Evolutionary conservation across 53 echinoderm and acorn worm species (phyloP).

Genomic region (Pentamera pediparva): DNA sequence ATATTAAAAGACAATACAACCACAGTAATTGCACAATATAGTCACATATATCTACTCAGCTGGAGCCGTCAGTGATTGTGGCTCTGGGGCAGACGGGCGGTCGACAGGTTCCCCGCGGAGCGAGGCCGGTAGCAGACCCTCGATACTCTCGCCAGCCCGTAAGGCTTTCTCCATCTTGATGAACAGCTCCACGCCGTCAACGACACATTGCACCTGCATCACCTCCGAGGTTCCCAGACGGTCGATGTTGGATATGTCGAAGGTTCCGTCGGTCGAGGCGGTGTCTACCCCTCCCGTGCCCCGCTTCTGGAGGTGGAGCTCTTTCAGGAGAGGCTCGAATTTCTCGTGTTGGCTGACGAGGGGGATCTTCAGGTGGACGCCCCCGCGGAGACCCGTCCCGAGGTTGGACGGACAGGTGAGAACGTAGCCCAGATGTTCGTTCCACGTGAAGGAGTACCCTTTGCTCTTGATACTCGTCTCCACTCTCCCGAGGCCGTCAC

Average conservation of each 20-base stretch:
- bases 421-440: slow-evolving; percentile 83
- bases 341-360: slow-evolving; percentile 64
- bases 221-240: slow-evolving; percentile 88
- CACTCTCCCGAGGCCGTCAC: slow-evolving; percentile 78
- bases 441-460: slow-evolving; percentile 94
- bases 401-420: slow-evolving; percentile 95
- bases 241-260: slow-evolving; percentile 91
- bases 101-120: slow-evolving; percentile 1
- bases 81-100: slow-evolving; percentile 4
- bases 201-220: slow-evolving; percentile 65
- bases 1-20: too few species aligned
- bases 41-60: too few species aligned
- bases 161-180: slow-evolving; percentile 82
- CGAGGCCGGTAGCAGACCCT: slow-evolving; percentile 55
- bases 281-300: slow-evolving; percentile 97
- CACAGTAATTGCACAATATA: too few species aligned
- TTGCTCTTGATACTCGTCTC: slow-evolving; percentile 62
- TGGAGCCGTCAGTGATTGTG: too few species aligned
- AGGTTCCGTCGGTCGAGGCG: slow-evolving; percentile 92
- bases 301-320: slow-evolving; percentile 77
- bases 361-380: slow-evolving; percentile 90
- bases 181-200: slow-evolving; percentile 73
- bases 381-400: slow-evolving; percentile 89
- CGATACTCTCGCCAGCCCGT: slow-evolving; percentile 67
- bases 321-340: slow-evolving; percentile 58